Evolutionary conservation across 2,888 invertebrate species (phyloP), one percentile per base, ranked within the genome.

Genomic region (Onchidella celtica): DNA sequence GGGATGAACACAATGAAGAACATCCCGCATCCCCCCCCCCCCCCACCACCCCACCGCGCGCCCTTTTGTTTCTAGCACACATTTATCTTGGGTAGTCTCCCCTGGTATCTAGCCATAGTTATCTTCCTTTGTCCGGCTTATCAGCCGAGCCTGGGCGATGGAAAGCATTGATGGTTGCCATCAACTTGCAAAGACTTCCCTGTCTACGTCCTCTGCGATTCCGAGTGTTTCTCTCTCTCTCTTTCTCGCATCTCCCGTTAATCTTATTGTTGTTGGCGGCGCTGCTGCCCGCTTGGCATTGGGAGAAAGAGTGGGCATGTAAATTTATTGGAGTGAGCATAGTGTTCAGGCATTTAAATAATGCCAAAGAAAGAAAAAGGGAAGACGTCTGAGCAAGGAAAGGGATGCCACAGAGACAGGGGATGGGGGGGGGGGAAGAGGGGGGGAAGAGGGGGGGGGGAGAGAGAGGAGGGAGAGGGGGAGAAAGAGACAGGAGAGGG

Each of bases 401-500:
- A n/a, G n/a, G n/a, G n/a, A n/a, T n/a, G n/a, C n/a, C 6, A 34
- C 2, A 17, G 24, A 55, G 72, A 55, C 9, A 29, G 29, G 27
- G 32, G 17, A 14, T 27, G 55, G 24, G 72, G 4, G 59, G n/a
- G 34, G 32, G 24, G 32, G 29, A 3, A 32, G 6, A 34, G 27
- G 32, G 55, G 29, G 55, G 32, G 29, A 17, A 55, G 32, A 27
- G 29, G 34, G 32, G 36, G 27, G 3, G 32, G 38, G 27, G 14
- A 40, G 14, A 65, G 38, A 40, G 24, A 63, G n/a, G 38, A 27
- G 32, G 38, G 65, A 40, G 47, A 65, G 66, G 29, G 40, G 47
- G 76, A 47, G 65, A 59, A 36, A 74, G 61, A 74, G 61, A 61
- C 6, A 74, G 74, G 61, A 32, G 36, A 24, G 21, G 34, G 61